Conservation (phyloP, 1,140 invertebrate species). For the Augochlora pura region DNA sequence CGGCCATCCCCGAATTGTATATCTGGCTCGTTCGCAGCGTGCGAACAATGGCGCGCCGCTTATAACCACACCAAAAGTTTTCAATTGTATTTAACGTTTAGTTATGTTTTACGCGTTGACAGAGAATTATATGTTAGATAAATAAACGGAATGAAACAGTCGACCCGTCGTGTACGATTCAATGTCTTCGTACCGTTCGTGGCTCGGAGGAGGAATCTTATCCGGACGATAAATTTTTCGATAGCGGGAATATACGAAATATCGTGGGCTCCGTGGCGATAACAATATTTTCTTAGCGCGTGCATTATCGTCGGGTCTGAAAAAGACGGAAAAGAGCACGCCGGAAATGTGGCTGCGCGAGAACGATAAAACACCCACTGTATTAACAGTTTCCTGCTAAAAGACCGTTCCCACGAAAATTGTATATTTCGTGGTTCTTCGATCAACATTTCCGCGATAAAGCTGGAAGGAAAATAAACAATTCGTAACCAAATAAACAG, state of each 20-base stretch:
- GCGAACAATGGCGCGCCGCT: conserved; percentile 16
- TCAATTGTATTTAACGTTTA: conserved; percentile 67
- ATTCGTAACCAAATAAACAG: no score
- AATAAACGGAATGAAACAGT: conserved; percentile 48
- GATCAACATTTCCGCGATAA: no score
- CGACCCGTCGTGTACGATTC: neutral
- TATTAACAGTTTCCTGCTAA: neutral
- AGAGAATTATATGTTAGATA: conserved; percentile 60
- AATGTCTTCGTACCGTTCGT: neutral
- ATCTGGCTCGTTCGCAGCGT: conserved; percentile 23
- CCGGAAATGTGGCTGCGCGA: conserved; percentile 15
- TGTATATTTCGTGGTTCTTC: neutral
- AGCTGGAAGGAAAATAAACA: no score
- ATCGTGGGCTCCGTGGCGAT: conserved; percentile 1
- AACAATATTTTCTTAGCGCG: conserved; percentile 32
- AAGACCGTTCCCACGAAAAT: neutral
- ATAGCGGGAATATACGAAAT: neutral
- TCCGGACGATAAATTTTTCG: conserved; percentile 28
- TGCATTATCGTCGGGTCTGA: neutral
- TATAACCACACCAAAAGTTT: conserved; percentile 63
- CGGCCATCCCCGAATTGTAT: neutral
- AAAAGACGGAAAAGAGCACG: conserved; percentile 3
- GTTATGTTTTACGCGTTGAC: conserved; percentile 63
- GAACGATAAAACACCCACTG: conserved; percentile 19
- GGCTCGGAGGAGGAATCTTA: neutral